Evolutionary conservation across 2,888 invertebrate genomes (phyloP).

Genomic region (Drosophila sordidula): DNA sequence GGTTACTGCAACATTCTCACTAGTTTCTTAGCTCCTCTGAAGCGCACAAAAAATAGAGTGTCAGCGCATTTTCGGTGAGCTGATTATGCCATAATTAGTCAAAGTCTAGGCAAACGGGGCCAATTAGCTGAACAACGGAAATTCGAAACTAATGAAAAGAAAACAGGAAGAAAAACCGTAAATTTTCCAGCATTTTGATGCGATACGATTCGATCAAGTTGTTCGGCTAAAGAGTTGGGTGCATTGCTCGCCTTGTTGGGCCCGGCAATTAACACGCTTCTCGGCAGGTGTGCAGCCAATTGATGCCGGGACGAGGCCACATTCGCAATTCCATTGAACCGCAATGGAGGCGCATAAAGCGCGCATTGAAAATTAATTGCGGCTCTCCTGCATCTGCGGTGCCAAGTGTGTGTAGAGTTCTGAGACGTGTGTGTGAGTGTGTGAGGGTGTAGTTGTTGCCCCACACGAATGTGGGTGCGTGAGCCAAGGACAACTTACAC

Average conservation of each 20-base stretch:
- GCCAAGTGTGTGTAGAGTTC: slow-evolving; percentile 6
- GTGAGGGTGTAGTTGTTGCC: background rate
- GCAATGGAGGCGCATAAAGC: slow-evolving; percentile 71
- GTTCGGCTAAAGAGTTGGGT: slow-evolving; percentile 24
- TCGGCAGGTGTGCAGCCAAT: slow-evolving; percentile 45
- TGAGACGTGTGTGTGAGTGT: slow-evolving; percentile 4
- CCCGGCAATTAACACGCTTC: slow-evolving; percentile 68
- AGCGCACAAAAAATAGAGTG: background rate
- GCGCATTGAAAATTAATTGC: slow-evolving; percentile 79
- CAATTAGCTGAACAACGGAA: slow-evolving; percentile 9
- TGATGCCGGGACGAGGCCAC: slow-evolving; percentile 27
- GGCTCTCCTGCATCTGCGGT: slow-evolving; percentile 23
- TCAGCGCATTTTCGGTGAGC: background rate
- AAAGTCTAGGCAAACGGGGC: background rate
- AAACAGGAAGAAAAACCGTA: background rate
- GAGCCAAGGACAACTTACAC: slow-evolving; percentile 22
- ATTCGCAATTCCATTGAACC: slow-evolving; percentile 50
- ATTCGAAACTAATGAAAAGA: background rate
- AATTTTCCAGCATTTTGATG: slow-evolving; percentile 8
- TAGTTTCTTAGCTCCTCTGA: background rate
- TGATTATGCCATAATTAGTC: slow-evolving; percentile 6
- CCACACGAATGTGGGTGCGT: slow-evolving; percentile 39
- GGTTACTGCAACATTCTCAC: no score
- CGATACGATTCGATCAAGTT: slow-evolving; percentile 39
- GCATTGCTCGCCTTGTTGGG: slow-evolving; percentile 3